phyloP scores from a whole-genome alignment of 2,113 vertebrate genomes.

The Circaetus gallicus region DNA sequence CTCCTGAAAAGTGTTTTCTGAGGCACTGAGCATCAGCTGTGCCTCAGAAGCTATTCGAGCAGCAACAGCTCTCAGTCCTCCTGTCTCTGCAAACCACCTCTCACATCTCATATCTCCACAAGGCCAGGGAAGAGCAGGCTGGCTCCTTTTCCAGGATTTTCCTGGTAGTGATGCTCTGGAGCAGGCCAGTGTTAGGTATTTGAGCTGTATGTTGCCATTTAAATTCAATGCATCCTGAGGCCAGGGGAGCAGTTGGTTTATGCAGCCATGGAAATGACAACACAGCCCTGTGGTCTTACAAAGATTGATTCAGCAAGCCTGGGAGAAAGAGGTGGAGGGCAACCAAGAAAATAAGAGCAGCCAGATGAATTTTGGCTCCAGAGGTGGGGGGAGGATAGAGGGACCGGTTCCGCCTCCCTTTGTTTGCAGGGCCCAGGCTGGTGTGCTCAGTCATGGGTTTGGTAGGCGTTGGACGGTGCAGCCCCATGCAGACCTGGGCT shows the following conservation, averaged over 20 bases:
- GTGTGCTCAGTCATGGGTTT: fast-evolving
- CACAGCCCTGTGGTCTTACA: background rate
- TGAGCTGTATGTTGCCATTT: background rate
- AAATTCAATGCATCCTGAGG: background rate
- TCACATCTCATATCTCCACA: background rate
- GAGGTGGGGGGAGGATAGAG: background rate
- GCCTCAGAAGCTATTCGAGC: background rate
- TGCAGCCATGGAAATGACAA: background rate
- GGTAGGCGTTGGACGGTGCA: background rate
- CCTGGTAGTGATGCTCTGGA: background rate
- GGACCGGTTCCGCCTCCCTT: background rate
- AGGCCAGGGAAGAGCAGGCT: background rate
- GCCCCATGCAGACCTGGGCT: background rate
- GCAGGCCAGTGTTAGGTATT: background rate
- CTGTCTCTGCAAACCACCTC: background rate
- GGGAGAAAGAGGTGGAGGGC: background rate
- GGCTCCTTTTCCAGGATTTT: background rate
- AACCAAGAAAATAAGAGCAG: background rate
- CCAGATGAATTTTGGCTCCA: background rate
- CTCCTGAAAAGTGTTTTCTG: background rate
- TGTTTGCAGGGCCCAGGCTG: background rate
- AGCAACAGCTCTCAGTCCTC: background rate
- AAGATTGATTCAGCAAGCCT: background rate
- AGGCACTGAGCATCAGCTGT: background rate
- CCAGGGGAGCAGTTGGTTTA: background rate